These are phyloP conservation scores for Drosophila bunnanda DNA, from an alignment of 2,888 invertebrate genomes.

Conservation along the genomic window DNA sequence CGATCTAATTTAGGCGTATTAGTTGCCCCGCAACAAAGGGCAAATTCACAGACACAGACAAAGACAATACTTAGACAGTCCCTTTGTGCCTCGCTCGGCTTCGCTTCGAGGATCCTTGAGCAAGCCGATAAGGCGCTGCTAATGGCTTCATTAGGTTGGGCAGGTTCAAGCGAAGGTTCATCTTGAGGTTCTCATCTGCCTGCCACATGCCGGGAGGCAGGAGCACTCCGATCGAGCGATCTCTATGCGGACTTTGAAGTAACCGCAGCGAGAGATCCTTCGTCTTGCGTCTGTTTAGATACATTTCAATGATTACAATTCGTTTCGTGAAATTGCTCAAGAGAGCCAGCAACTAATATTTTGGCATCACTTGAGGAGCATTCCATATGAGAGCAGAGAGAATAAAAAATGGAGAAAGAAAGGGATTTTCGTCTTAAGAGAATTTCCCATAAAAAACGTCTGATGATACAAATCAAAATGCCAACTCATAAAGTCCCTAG, in stretches of 20 bases:
- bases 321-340: constrained; percentile 53
- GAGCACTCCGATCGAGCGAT: constrained; percentile 42
- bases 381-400: constrained; percentile 40
- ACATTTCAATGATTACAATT: constrained; percentile 48
- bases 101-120: constrained; percentile 49
- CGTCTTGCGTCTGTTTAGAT: constrained; percentile 42
- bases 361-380: constrained; percentile 47
- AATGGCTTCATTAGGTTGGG: constrained; percentile 75
- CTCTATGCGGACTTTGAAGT: constrained; percentile 70
- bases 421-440: constrained; percentile 68
- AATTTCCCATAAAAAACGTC: constrained; percentile 61
- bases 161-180: constrained; percentile 48
- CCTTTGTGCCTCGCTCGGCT: constrained; percentile 35
- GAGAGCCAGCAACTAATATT: constrained; percentile 41
- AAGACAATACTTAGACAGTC: constrained; percentile 39
- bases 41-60: constrained; percentile 31
- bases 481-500: constrained; percentile 30
- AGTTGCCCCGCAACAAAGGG: constrained; percentile 73
- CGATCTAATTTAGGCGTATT: constrained; percentile 80
- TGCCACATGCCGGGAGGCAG: constrained; percentile 71
- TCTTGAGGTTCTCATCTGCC: constrained; percentile 58
- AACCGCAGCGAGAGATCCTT: constrained; percentile 36
- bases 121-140: constrained; percentile 69
- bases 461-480: constrained; percentile 43
- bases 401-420: constrained; percentile 44